Percentiles rank a stretch among this genome's conserved stretches.
Evolutionary conservation across 2,113 vertebrate genomes (phyloP).

Genomic region (Misgurnus anguillicaudatus): DNA sequence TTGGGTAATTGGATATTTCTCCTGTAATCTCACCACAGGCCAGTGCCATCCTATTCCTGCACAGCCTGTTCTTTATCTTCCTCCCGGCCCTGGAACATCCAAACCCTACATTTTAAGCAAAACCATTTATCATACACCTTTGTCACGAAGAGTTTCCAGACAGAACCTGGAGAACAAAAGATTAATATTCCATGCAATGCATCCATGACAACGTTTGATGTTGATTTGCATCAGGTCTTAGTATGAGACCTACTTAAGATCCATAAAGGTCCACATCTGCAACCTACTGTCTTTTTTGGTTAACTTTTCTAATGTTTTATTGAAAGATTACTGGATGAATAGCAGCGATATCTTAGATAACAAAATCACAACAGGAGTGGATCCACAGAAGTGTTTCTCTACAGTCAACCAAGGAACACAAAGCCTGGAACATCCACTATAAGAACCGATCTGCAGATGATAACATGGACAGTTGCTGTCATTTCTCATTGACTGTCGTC

Average conservation of each 20-base stretch:
- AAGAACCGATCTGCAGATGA: conserved; percentile 1
- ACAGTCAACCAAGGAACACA: conserved; percentile 3
- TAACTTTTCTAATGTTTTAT: not conserved
- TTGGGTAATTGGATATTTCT: conserved; percentile 10
- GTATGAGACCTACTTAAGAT: conserved; percentile 13
- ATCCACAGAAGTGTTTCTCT: not conserved
- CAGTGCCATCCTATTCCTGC: not conserved
- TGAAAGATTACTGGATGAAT: not conserved
- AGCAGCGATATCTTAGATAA: not conserved
- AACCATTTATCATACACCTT: conserved; percentile 39
- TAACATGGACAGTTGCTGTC: conserved; percentile 40
- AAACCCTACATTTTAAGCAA: conserved; percentile 28
- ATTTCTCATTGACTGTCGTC: conserved; percentile 55
- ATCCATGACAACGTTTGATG: conserved; percentile 4
- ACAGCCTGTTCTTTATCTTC: conserved; percentile 26
- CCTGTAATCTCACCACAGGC: conserved; percentile 17
- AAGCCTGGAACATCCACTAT: not conserved
- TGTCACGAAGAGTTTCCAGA: conserved; percentile 6
- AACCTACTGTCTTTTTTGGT: not conserved
- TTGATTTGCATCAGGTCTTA: not conserved
- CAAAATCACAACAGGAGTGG: not conserved
- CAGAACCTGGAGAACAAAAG: conserved; percentile 27
- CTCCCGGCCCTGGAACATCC: not conserved
- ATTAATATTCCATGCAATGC: conserved; percentile 26
- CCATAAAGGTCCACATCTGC: not conserved